Evolutionary conservation across 2,888 invertebrate genomes (phyloP).

Genomic region (Hydrotaea diabolus): DNA sequence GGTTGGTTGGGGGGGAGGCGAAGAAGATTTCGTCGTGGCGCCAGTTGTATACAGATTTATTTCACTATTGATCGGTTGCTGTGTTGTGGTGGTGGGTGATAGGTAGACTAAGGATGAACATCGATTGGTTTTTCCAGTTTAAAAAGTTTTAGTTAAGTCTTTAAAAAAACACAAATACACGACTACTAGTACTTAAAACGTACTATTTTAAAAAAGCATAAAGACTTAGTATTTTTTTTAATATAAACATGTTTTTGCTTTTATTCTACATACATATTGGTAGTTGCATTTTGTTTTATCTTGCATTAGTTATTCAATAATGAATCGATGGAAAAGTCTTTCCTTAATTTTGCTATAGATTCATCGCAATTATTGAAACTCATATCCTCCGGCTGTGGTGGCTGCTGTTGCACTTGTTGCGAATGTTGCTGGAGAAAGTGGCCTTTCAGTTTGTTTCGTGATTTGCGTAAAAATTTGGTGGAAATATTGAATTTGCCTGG

Average conservation of each 20-base stretch:
- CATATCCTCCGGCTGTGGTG: slow-evolving; percentile 59
- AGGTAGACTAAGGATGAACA: slow-evolving; percentile 35
- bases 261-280: slow-evolving; percentile 12
- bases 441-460: slow-evolving; percentile 74
- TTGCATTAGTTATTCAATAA: slow-evolving; percentile 77
- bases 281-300: neutral
- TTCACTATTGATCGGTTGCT: neutral
- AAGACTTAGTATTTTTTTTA: slow-evolving; percentile 3
- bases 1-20: neutral
- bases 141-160: slow-evolving; percentile 23
- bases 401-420: slow-evolving; percentile 42
- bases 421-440: slow-evolving; percentile 59
- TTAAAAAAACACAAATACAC: slow-evolving; percentile 4
- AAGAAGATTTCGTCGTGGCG: neutral
- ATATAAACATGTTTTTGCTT: slow-evolving; percentile 26
- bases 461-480: slow-evolving; percentile 78
- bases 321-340: slow-evolving; percentile 81
- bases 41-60: neutral
- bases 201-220: slow-evolving; percentile 40
- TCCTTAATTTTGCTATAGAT: slow-evolving; percentile 79
- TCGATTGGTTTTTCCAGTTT: neutral
- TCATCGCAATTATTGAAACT: slow-evolving; percentile 73
- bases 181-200: slow-evolving; percentile 64
- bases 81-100: slow-evolving; percentile 19
- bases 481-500: slow-evolving; percentile 78